Evolutionary conservation across 2,113 vertebrate species (phyloP).

Genomic region (Corvus hawaiiensis): DNA sequence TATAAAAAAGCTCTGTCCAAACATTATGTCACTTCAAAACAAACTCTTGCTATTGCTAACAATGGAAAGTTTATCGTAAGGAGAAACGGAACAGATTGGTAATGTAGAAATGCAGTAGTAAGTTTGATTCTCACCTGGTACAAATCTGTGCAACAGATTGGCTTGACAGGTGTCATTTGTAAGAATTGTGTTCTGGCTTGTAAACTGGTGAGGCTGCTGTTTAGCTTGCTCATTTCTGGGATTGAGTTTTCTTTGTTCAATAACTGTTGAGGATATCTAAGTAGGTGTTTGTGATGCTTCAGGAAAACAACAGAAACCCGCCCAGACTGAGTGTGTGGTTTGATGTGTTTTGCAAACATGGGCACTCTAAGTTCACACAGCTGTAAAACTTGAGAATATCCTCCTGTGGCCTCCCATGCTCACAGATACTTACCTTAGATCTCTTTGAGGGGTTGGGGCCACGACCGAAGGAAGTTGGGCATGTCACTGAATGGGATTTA

Average conservation of each 20-base stretch:
- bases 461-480: neutral
- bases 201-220: neutral
- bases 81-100: neutral
- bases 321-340: neutral
- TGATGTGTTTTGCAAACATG: constrained; percentile 59
- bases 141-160: neutral
- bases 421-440: constrained; percentile 11
- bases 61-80: neutral
- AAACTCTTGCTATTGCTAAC: neutral
- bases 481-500: neutral
- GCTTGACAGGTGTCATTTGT: neutral
- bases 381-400: constrained; percentile 48
- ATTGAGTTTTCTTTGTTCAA: constrained; percentile 15
- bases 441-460: neutral
- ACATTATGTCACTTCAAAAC: neutral
- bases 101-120: neutral
- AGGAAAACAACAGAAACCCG: constrained; percentile 22
- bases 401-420: constrained; percentile 15
- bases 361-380: constrained; percentile 38
- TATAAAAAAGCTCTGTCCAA: neutral
- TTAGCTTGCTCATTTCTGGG: neutral
- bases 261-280: neutral
- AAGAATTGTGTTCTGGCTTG: constrained; percentile 2
- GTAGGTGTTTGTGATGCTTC: constrained; percentile 39
- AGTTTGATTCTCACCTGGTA: neutral